These are phyloP conservation scores for Sarcophaga variegata DNA, from an alignment of 2,888 invertebrate species.

Conservation along the genomic window DNA sequence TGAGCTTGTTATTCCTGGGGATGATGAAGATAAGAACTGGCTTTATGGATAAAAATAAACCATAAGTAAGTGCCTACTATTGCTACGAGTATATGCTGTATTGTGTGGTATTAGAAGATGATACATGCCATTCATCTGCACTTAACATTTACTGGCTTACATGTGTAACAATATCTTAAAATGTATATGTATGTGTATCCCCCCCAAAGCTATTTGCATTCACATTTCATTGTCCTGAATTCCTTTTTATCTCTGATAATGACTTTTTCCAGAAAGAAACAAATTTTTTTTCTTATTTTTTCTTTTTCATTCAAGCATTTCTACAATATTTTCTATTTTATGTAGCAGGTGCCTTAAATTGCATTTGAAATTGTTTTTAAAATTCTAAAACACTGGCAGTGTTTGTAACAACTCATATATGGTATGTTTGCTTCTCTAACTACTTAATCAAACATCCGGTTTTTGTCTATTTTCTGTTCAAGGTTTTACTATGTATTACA, in stretches of 20 bases:
- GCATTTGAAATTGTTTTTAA: constrained; percentile 59
- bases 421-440: constrained; percentile 47
- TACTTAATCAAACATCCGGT: constrained; percentile 61
- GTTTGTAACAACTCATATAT: not conserved
- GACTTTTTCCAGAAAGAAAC: constrained; percentile 10
- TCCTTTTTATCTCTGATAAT: not conserved
- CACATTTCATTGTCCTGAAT: not conserved
- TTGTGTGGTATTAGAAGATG: constrained; percentile 2
- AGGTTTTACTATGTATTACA: constrained; percentile 1
- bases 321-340: constrained; percentile 16
- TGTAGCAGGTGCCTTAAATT: constrained; percentile 63
- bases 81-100: too few species aligned
- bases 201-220: not conserved
- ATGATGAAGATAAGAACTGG: constrained; percentile 31
- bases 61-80: too few species aligned
- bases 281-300: constrained; percentile 24
- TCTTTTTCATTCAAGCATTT: not conserved
- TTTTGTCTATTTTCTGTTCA: constrained; percentile 51
- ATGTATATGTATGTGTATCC: not conserved
- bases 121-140: constrained; percentile 48
- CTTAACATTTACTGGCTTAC: constrained; percentile 34
- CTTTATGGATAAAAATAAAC: not conserved
- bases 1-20: constrained; percentile 11
- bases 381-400: constrained; percentile 43
- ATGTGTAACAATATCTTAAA: constrained; percentile 46